Evolutionary conservation across 2,113 vertebrate genomes (phyloP).

Genomic region (Oenanthe oenanthe): DNA sequence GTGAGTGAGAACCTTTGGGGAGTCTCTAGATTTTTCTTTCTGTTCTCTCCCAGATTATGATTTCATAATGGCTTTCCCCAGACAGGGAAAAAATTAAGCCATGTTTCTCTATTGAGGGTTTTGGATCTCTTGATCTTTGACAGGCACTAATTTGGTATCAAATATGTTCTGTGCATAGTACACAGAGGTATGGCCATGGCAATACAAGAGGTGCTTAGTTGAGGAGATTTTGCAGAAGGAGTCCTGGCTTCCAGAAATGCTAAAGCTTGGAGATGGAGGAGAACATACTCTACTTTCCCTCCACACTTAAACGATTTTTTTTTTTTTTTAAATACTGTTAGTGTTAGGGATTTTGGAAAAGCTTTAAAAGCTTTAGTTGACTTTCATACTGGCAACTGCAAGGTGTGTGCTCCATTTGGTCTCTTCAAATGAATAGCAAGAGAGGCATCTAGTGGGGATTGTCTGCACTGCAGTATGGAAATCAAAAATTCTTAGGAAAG

Average conservation of each 20-base stretch:
- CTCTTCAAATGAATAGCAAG: background rate
- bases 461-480: background rate
- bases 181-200: no score
- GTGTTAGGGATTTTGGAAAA: background rate
- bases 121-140: background rate
- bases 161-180: background rate
- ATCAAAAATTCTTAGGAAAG: background rate
- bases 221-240: background rate
- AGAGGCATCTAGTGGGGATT: slow-evolving; percentile 62
- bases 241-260: background rate
- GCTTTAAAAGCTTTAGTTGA: background rate
- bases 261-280: background rate
- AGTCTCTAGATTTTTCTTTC: background rate
- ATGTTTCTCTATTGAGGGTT: background rate
- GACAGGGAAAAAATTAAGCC: background rate
- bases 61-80: background rate
- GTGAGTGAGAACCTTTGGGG: background rate
- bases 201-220: background rate
- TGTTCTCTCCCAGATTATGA: background rate
- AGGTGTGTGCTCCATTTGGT: background rate
- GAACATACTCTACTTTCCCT: background rate
- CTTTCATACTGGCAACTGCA: rapidly evolving
- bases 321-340: background rate
- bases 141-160: background rate
- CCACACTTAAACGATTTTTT: rapidly evolving